Evolutionary conservation across 1,140 invertebrate species (phyloP), one percentile per base, ranked within the genome.

Genomic region (Pogonomyrmex barbatus): DNA sequence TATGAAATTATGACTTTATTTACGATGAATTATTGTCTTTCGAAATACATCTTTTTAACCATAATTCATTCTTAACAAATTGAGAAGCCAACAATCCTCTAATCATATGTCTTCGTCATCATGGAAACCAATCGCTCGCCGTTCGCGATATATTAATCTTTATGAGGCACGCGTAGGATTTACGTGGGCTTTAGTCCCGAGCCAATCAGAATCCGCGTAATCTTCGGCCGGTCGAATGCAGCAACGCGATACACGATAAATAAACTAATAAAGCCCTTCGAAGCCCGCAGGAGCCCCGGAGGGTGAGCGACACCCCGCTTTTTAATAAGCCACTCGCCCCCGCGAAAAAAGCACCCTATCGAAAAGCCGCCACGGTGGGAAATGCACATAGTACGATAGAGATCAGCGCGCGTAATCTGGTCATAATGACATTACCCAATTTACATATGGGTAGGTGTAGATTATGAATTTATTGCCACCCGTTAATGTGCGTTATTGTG

Each of bases 171-270:
- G 89, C 91, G 91, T 90, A 90, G 88, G 88, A 90, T 87, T 70
- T 82, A 62, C 30, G 54, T 54, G n/a, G 58, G 88, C 73, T 89
- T 85, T 90, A 82, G 33, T 62, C 75, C 77, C 68, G 67, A 65
- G 87, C 92, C 91, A 94, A 94, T 94, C 93, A 93, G 92, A 93
- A 93, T 93, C 91, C 88, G 71, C 79, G 88, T 92, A 93, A 93
- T 93, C 92, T 91, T 87, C 52, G 56, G 56, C 30, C 81, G 77
- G 78, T 45, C 87, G 70, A 76, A 79, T 70, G 73, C 83, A 79
- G 71, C 88, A 86, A 84, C 73, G 67, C 78, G 68, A 90, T 73
- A 81, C 84, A 65, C 87, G 87, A 93, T 93, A 93, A 92, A 93
- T 92, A 93, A 92, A 91, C 91, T 89, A 92, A 92, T 92, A 91